Evolutionary conservation across 2,113 vertebrate genomes (phyloP).

Genomic region (Rissa tridactyla): DNA sequence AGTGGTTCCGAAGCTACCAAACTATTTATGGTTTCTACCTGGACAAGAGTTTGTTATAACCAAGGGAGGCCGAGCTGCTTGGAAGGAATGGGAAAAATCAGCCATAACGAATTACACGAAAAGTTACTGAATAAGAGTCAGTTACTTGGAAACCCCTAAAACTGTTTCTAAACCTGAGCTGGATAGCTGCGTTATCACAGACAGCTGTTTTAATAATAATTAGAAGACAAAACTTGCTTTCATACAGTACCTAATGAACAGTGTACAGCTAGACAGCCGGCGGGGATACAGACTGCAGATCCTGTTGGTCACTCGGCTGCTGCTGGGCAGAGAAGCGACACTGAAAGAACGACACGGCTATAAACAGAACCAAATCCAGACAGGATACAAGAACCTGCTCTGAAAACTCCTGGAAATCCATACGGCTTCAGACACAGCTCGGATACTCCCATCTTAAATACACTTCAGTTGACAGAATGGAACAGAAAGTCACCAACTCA

Average conservation of each 20-base stretch:
- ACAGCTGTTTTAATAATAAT: neutral
- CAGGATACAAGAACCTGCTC: neutral
- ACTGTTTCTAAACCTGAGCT: neutral
- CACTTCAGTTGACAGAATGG: neutral
- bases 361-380: neutral
- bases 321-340: neutral
- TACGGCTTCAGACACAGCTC: neutral
- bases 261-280: neutral
- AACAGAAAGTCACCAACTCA: neutral
- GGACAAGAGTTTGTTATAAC: neutral
- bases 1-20: neutral
- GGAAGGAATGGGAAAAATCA: neutral
- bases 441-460: neutral
- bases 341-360: neutral
- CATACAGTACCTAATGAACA: accelerated
- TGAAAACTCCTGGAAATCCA: neutral
- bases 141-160: neutral
- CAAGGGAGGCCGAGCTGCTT: neutral
- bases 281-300: neutral
- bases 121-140: neutral
- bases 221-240: neutral
- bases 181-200: neutral
- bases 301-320: neutral
- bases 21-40: neutral
- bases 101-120: neutral